phyloP scores from a whole-genome alignment of 2,888 invertebrate species.

The Ceramica pisi region DNA sequence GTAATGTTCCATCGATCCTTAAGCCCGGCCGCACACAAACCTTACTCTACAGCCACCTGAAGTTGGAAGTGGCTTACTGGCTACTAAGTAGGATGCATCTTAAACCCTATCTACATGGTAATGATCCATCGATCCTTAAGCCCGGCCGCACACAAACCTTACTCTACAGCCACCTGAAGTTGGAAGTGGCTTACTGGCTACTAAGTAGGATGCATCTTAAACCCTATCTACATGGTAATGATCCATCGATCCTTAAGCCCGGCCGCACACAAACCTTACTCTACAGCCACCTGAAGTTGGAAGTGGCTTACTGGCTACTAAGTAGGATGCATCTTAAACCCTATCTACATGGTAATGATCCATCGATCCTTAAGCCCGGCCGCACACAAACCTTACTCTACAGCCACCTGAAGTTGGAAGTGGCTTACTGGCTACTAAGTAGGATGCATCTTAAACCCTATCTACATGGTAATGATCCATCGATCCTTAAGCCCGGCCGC shows the following conservation, averaged over 20 bases:
- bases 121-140: conserved; percentile 60
- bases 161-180: too few relatives aligned
- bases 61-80: too few relatives aligned
- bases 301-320: too few relatives aligned
- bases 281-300: too few relatives aligned
- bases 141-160: not conserved
- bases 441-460: too few relatives aligned
- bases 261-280: not conserved
- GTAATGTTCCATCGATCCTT: conserved; percentile 61
- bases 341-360: conserved; percentile 58
- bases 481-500: too few relatives aligned
- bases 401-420: too few relatives aligned
- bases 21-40: not conserved
- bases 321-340: conserved; percentile 5
- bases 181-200: too few relatives aligned
- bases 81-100: not conserved
- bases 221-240: conserved; percentile 55
- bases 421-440: too few relatives aligned
- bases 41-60: too few relatives aligned
- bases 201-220: not conserved
- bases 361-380: conserved; percentile 49
- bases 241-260: conserved; percentile 55
- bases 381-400: not conserved
- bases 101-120: conserved; percentile 50
- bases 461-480: too few relatives aligned